Conservation (phyloP, 2,113 vertebrate species). For the Montifringilla adamsi region DNA sequence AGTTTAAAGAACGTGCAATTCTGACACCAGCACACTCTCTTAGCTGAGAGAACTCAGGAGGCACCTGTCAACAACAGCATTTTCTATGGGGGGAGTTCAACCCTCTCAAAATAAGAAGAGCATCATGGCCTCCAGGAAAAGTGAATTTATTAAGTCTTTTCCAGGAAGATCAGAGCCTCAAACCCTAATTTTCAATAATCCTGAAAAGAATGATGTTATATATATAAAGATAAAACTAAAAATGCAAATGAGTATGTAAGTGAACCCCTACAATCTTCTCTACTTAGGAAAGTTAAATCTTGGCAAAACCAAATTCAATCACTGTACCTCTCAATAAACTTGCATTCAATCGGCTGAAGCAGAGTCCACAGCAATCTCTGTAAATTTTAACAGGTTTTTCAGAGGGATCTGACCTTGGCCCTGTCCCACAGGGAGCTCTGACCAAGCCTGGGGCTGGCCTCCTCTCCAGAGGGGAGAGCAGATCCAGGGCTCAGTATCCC, state of each 20-base stretch:
- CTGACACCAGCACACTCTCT: neutral
- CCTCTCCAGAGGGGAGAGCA: neutral
- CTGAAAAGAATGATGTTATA: neutral
- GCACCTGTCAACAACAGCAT: neutral
- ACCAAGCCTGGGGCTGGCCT: neutral
- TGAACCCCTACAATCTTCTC: neutral
- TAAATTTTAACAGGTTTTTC: neutral
- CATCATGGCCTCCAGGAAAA: rapidly evolving
- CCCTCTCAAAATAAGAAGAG: neutral
- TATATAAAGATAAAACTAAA: neutral
- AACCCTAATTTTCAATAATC: neutral
- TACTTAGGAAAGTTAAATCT: neutral
- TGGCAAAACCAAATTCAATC: neutral
- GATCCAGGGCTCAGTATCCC: no score
- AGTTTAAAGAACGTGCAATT: neutral
- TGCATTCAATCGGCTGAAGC: neutral
- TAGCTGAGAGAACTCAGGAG: neutral
- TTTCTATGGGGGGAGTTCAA: neutral
- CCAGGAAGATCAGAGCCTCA: neutral
- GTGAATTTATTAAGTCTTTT: neutral
- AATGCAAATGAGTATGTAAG: neutral
- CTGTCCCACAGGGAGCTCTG: neutral
- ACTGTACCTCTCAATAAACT: neutral
- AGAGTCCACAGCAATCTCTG: neutral
- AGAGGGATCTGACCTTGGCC: neutral